A percentile compares a stretch with the other conserved stretches of the same genome.
Conservation (phyloP, 2,888 invertebrate genomes). For the Bruchidius siliquastri region DNA sequence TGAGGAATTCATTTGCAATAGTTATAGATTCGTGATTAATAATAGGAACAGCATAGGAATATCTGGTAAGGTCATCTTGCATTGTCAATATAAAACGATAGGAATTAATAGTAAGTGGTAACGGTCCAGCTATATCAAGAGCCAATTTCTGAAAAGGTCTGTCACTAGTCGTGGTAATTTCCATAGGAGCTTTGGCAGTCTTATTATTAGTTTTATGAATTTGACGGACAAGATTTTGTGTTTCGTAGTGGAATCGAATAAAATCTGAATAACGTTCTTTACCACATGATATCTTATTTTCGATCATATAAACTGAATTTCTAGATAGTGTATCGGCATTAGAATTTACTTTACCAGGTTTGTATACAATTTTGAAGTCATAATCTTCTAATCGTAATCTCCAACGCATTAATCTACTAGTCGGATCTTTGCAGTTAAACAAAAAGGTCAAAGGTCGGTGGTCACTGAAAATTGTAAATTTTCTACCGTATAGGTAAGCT, state of each 20-base stretch:
- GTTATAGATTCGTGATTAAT: conserved; percentile 30
- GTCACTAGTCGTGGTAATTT: conserved; percentile 30
- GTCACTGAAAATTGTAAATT: conserved; percentile 38
- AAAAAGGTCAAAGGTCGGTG: conserved; percentile 39
- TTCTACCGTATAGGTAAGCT: conserved; percentile 38
- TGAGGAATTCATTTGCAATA: conserved; percentile 22
- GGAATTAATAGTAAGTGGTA: conserved; percentile 29
- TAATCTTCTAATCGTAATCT: conserved; percentile 33
- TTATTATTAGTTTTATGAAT: conserved; percentile 27
- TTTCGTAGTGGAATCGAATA: conserved; percentile 16
- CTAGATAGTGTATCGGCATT: conserved; percentile 8
- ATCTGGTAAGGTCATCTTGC: conserved; percentile 38
- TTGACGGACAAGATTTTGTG: conserved; percentile 34
- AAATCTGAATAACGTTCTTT: no score
- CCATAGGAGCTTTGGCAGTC: conserved; percentile 29
- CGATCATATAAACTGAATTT: not conserved
- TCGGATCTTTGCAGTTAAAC: conserved; percentile 31
- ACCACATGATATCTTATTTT: no score
- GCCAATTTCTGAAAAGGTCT: conserved; percentile 30
- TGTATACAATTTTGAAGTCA: conserved; percentile 21
- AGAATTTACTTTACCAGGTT: conserved; percentile 7
- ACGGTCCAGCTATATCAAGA: conserved; percentile 34
- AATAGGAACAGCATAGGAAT: conserved; percentile 26
- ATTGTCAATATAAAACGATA: conserved; percentile 38
- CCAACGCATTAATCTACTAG: conserved; percentile 33